These are phyloP conservation scores for Beris morrisii DNA, from an alignment of 2,888 invertebrate genomes.

Conservation along the genomic window DNA sequence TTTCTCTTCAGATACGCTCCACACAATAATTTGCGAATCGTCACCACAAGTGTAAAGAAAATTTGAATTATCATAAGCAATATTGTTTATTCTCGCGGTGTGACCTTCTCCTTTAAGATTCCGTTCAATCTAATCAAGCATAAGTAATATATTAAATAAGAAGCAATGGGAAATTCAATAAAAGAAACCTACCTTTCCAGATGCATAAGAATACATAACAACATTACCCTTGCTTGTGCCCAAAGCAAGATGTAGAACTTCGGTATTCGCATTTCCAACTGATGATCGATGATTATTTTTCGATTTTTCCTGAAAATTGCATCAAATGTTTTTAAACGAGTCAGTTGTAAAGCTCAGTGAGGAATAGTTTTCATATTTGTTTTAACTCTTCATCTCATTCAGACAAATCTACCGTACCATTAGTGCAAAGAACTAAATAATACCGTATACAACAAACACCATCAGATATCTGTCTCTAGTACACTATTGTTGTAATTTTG, in stretches of 20 bases:
- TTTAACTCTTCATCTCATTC: too few species aligned
- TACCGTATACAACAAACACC: too few species aligned
- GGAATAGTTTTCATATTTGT: too few species aligned
- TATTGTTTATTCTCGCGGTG: slow-evolving; percentile 58
- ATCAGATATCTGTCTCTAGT: too few species aligned
- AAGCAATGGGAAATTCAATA: neutral
- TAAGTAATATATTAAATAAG: neutral
- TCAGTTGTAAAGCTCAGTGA: too few species aligned
- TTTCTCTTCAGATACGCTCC: slow-evolving; percentile 56
- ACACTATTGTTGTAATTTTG: too few species aligned
- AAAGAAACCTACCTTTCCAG: slow-evolving; percentile 47
- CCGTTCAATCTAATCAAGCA: slow-evolving; percentile 47
- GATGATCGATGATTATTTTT: slow-evolving; percentile 46
- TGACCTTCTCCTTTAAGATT: slow-evolving; percentile 55
- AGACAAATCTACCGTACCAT: too few species aligned
- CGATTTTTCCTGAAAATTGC: slow-evolving; percentile 34
- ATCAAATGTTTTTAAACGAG: too few species aligned
- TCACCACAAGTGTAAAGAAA: slow-evolving; percentile 62
- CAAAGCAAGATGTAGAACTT: slow-evolving; percentile 47
- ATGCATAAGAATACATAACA: slow-evolving; percentile 49
- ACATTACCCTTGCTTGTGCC: slow-evolving; percentile 51
- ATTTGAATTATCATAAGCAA: slow-evolving; percentile 58
- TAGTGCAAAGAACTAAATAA: too few species aligned
- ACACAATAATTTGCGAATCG: slow-evolving; percentile 61
- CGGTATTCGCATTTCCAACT: slow-evolving; percentile 35